A percentile compares a stretch with the other conserved stretches of the same genome.
These are phyloP conservation scores for Cerceris rybyensis DNA, from an alignment of 2,888 invertebrate genomes.

Conservation along the genomic window DNA sequence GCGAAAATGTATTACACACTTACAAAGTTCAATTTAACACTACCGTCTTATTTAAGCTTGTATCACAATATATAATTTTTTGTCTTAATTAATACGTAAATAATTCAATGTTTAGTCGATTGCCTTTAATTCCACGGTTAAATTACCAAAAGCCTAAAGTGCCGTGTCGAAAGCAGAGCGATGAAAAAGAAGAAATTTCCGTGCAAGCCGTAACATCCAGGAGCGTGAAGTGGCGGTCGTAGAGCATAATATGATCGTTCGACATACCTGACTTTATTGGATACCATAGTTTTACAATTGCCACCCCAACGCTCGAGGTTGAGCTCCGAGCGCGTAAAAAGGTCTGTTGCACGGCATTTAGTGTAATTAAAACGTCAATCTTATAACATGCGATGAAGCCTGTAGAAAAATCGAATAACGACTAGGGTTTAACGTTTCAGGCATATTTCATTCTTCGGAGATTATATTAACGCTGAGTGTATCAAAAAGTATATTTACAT, in stretches of 20 bases:
- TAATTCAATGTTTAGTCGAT: too few relatives aligned
- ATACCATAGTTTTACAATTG: slow-evolving; percentile 33
- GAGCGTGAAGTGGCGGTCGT: slow-evolving; percentile 22
- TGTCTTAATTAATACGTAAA: too few relatives aligned
- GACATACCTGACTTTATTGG: slow-evolving; percentile 53
- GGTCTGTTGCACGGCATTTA: slow-evolving; percentile 35
- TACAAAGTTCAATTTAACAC: too few relatives aligned
- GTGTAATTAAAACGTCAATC: slow-evolving; percentile 57
- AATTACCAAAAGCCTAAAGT: background rate
- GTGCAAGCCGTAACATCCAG: background rate
- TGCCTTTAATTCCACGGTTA: too few relatives aligned
- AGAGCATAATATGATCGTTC: slow-evolving; percentile 35
- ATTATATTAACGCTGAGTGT: background rate
- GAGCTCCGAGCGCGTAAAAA: slow-evolving; percentile 16
- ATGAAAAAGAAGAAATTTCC: background rate
- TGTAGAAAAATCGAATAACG: background rate
- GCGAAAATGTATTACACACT: too few relatives aligned
- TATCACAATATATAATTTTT: too few relatives aligned
- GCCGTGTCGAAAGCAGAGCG: background rate
- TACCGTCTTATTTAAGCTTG: too few relatives aligned
- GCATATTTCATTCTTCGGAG: slow-evolving; percentile 6
- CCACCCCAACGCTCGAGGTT: slow-evolving; percentile 30
- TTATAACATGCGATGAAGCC: slow-evolving; percentile 32
- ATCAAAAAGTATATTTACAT: too few relatives aligned
- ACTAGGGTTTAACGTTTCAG: slow-evolving; percentile 10